Percentiles rank a stretch among this genome's conserved stretches.
These are phyloP conservation scores for Alexandromys oeconomus DNA, from an alignment of 2,797 vertebrate genomes.

Conservation along the genomic window DNA sequence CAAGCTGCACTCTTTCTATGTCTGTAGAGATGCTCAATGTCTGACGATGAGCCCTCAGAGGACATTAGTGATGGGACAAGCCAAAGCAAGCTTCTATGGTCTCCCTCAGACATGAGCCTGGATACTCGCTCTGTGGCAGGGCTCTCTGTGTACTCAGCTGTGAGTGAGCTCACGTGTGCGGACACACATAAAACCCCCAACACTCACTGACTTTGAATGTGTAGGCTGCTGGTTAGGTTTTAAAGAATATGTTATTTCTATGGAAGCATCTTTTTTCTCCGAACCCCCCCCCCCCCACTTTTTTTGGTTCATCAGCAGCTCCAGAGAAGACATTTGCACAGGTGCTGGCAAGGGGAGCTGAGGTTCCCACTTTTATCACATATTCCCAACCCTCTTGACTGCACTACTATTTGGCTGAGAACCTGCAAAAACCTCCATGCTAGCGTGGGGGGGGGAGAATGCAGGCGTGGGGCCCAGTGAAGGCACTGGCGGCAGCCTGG, in stretches of 20 bases:
- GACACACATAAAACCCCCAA: not conserved
- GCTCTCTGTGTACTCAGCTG: not conserved
- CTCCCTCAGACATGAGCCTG: not conserved
- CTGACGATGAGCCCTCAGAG: not conserved
- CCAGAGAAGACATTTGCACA: not conserved
- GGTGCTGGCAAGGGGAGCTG: not conserved
- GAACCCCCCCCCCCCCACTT: too few relatives aligned
- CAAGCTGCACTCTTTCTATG: not conserved
- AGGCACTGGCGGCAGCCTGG: not conserved
- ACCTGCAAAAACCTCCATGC: not conserved
- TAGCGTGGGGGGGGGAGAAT: not conserved
- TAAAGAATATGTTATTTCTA: not conserved
- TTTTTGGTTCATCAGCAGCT: not conserved
- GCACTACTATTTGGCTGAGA: not conserved
- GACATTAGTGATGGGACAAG: not conserved
- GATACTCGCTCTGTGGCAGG: not conserved
- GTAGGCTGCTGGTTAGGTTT: not conserved
- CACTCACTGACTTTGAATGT: not conserved
- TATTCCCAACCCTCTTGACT: not conserved
- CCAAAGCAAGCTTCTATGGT: not conserved
- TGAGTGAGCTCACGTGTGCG: not conserved
- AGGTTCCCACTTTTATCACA: not conserved
- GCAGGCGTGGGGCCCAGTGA: not conserved
- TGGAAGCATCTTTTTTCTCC: too few relatives aligned
- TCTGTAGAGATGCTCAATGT: not conserved